These are phyloP conservation scores for Drosophila cardini DNA, from an alignment of 1,140 invertebrate species.

Conservation along the genomic window DNA sequence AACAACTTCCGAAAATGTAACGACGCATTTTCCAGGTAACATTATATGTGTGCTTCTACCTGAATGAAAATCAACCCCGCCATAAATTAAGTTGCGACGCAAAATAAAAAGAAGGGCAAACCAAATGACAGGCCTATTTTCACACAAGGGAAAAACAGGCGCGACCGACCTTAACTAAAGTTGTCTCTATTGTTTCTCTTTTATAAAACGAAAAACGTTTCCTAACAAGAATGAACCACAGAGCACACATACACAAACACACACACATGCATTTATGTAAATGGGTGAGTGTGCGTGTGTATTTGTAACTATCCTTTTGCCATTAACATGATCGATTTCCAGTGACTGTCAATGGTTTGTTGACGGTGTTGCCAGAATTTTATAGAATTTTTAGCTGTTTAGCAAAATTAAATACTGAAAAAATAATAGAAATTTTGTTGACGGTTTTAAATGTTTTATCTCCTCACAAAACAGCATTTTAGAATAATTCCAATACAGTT, in stretches of 20 bases:
- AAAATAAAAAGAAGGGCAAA: slow-evolving; percentile 41
- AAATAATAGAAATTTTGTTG: too few species aligned
- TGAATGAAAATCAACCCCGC: slow-evolving; percentile 69
- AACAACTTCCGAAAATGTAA: slow-evolving; percentile 9
- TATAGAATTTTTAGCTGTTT: too few species aligned
- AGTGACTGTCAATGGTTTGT: slow-evolving; percentile 22
- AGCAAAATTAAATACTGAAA: too few species aligned
- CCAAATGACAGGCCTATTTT: slow-evolving; percentile 51
- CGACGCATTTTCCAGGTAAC: slow-evolving; percentile 56
- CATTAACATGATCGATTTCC: slow-evolving; percentile 22
- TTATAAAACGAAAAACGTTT: slow-evolving; percentile 12
- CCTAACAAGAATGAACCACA: slow-evolving; percentile 20
- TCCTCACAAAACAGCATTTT: too few species aligned
- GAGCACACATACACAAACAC: slow-evolving; percentile 6
- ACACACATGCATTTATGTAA: background rate
- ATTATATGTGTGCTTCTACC: slow-evolving; percentile 55
- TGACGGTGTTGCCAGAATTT: background rate
- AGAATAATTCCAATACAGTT: too few species aligned
- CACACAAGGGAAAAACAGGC: slow-evolving; percentile 54
- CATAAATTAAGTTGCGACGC: slow-evolving; percentile 69
- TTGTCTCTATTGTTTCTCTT: slow-evolving; percentile 49
- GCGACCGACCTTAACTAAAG: slow-evolving; percentile 72
- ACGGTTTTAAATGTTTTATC: too few species aligned
- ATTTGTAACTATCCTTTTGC: slow-evolving; percentile 7
- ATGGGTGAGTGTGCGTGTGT: background rate